These are phyloP conservation scores for Cnemophilus loriae DNA, from an alignment of 2,113 vertebrate genomes.

Conservation along the genomic window DNA sequence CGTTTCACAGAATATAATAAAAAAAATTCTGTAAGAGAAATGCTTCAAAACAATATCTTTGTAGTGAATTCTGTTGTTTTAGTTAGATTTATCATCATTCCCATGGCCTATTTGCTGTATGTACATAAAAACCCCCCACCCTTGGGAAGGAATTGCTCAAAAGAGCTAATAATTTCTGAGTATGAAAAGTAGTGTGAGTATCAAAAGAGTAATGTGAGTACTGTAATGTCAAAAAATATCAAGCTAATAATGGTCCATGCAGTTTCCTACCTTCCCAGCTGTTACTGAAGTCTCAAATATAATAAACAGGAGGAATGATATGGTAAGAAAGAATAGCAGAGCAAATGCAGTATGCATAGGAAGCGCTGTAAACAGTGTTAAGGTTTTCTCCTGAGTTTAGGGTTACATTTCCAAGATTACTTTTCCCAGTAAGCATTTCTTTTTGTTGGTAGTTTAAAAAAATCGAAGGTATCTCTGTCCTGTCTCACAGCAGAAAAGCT, in stretches of 20 bases:
- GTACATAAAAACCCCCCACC: rapidly evolving
- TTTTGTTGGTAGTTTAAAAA: neutral
- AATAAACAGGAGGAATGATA: neutral
- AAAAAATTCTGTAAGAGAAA: neutral
- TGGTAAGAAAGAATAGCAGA: neutral
- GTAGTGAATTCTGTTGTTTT: neutral
- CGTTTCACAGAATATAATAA: neutral
- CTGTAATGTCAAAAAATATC: neutral
- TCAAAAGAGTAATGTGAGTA: neutral
- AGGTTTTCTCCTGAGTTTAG: neutral
- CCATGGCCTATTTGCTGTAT: neutral
- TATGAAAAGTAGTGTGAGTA: neutral
- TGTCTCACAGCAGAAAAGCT: neutral
- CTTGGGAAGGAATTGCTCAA: neutral
- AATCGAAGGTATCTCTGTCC: neutral
- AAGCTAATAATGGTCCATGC: neutral
- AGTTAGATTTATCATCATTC: neutral
- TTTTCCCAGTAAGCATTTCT: neutral
- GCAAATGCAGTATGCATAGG: too few species aligned
- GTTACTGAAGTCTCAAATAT: neutral
- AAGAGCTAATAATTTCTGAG: neutral
- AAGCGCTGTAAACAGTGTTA: neutral
- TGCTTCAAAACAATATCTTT: neutral
- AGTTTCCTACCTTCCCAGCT: neutral
- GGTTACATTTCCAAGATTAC: neutral